A percentile compares a stretch with the other conserved stretches of the same genome.
Conservation (phyloP, 2,113 vertebrate species). For the Sardina pilchardus region DNA sequence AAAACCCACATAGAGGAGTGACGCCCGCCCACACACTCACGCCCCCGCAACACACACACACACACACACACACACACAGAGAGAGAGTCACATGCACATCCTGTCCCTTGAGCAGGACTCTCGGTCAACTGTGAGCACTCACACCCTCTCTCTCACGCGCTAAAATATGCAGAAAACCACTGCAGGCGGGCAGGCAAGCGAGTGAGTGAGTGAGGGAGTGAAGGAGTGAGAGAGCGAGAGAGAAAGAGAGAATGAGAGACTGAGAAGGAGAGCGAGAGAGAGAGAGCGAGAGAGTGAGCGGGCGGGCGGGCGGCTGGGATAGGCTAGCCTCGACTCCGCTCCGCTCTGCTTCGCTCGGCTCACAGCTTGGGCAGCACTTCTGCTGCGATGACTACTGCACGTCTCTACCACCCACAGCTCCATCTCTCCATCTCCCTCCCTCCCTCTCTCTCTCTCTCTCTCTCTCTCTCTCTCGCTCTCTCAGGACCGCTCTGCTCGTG, state of each 20-base stretch:
- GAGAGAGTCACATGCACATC: conserved; percentile 24
- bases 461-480: background rate
- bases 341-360: background rate
- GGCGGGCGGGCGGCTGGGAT: background rate
- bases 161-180: conserved; percentile 26
- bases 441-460: background rate
- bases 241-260: background rate
- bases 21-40: conserved; percentile 43
- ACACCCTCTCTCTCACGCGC: conserved; percentile 37
- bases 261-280: too few species aligned
- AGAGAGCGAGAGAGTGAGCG: background rate
- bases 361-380: conserved; percentile 57
- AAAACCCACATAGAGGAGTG: conserved; percentile 52
- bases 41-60: conserved; percentile 17
- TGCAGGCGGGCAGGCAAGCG: background rate
- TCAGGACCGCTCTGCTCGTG: background rate
- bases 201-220: background rate
- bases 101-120: background rate
- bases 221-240: background rate
- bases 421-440: conserved; percentile 44
- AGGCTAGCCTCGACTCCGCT: background rate
- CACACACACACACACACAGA: conserved; percentile 35
- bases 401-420: conserved; percentile 54
- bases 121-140: background rate
- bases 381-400: conserved; percentile 49